Conservation (phyloP, 2,113 vertebrate genomes). For the Erinaceus europaeus region DNA sequence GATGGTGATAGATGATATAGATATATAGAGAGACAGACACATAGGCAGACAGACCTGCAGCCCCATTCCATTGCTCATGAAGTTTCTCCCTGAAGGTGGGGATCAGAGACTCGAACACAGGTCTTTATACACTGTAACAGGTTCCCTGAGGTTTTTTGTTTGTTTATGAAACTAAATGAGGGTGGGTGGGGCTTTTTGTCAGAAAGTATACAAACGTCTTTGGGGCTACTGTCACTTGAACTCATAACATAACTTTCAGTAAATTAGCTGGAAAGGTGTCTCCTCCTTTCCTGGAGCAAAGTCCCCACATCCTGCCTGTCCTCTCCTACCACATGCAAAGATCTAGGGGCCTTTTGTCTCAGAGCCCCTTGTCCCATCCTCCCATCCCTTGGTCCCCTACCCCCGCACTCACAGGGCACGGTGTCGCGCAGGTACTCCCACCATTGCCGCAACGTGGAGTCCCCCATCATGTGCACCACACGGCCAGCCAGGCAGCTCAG, state of each 20-base stretch:
- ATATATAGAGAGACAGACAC: too few species aligned
- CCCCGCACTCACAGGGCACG: constrained; percentile 47
- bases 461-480: constrained; percentile 68
- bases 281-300: too few species aligned
- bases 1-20: too few species aligned
- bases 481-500: constrained; percentile 43
- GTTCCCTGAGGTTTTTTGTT: too few species aligned
- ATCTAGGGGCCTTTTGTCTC: background rate
- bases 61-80: too few species aligned
- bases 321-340: background rate
- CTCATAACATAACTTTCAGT: background rate
- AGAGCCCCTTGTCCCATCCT: background rate
- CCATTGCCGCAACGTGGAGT: constrained; percentile 71
- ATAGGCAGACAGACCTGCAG: too few species aligned
- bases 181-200: too few species aligned
- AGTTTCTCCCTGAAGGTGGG: too few species aligned
- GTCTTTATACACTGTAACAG: too few species aligned
- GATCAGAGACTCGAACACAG: too few species aligned
- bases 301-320: background rate
- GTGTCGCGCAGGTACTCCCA: constrained; percentile 56
- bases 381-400: background rate
- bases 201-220: too few species aligned
- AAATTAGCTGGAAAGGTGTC: background rate
- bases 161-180: background rate
- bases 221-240: too few species aligned